A percentile compares a stretch with the other conserved stretches of the same genome.
These are phyloP conservation scores for Miltochrista miniata DNA, from an alignment of 2,888 invertebrate genomes.

Conservation along the genomic window DNA sequence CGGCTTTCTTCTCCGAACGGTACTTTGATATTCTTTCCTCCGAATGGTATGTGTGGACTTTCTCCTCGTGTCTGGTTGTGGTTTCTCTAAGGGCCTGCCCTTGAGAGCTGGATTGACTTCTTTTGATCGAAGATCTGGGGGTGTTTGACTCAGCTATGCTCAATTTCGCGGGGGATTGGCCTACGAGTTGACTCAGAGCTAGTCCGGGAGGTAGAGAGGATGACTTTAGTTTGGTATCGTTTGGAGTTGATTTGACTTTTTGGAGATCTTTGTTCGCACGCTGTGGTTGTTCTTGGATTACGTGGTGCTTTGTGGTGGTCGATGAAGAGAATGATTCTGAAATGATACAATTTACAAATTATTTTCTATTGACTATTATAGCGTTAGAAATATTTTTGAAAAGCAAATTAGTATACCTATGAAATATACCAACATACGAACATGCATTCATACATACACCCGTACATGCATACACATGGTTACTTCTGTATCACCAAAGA, in stretches of 20 bases:
- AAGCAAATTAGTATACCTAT: too few species aligned
- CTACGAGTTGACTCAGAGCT: conserved; percentile 77
- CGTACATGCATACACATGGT: too few species aligned
- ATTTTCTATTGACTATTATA: too few species aligned
- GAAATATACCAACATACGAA: too few species aligned
- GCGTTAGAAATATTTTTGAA: too few species aligned
- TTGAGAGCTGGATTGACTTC: conserved; percentile 80
- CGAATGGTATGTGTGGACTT: conserved; percentile 51
- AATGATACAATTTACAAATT: conserved; percentile 5
- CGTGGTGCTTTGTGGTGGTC: conserved; percentile 75
- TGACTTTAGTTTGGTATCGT: conserved; percentile 84
- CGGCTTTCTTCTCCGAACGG: conserved; percentile 69
- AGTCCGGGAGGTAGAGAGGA: conserved; percentile 86
- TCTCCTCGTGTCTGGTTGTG: conserved; percentile 58
- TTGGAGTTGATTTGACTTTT: conserved; percentile 68
- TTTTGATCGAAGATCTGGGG: conserved; percentile 73
- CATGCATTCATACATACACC: too few species aligned
- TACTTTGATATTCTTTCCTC: conserved; percentile 66
- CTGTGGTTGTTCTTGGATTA: conserved; percentile 69
- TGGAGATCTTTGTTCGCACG: conserved; percentile 69
- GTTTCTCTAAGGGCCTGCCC: conserved; percentile 67
- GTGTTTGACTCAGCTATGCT: conserved; percentile 75
- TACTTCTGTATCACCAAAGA: too few species aligned
- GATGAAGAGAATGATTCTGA: conserved; percentile 82
- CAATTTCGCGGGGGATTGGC: conserved; percentile 78